Conservation (phyloP, 2,888 invertebrate species). For the Latrodectus hesperus region DNA sequence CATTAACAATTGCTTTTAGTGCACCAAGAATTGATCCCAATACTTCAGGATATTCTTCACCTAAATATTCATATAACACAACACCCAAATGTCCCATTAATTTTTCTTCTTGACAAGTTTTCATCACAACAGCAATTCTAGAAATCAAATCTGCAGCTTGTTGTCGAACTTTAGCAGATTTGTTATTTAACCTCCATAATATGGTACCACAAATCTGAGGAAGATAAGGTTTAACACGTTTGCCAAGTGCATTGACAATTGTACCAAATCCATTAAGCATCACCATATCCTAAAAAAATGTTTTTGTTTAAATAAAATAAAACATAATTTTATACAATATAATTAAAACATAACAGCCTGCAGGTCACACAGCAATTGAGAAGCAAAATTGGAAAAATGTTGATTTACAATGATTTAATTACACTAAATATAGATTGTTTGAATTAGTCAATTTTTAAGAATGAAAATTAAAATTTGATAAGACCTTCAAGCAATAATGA, state of each 20-base stretch:
- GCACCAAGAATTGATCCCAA: conserved; percentile 98
- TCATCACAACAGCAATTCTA: conserved; percentile 98
- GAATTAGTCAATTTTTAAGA: too few species aligned
- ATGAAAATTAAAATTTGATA: too few species aligned
- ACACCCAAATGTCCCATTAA: conserved; percentile 99
- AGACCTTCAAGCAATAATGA: too few species aligned
- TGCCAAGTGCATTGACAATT: conserved; percentile 97
- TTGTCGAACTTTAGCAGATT: conserved; percentile 98
- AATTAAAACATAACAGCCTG: too few species aligned
- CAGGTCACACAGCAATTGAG: too few species aligned
- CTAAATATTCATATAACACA: conserved; percentile 98
- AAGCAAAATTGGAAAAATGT: too few species aligned
- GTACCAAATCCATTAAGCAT: conserved; percentile 99
- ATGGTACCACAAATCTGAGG: conserved; percentile 99
- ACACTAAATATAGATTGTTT: too few species aligned
- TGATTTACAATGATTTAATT: too few species aligned
- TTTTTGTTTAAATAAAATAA: too few species aligned
- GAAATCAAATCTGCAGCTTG: conserved; percentile 99
- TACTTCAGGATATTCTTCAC: conserved; percentile 99
- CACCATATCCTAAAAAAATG: conserved; percentile 87
- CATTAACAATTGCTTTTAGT: conserved; percentile 98
- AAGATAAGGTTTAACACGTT: conserved; percentile 97
- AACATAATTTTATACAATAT: too few species aligned
- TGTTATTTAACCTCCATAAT: conserved; percentile 99
- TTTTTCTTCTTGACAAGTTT: conserved; percentile 99